Base-by-base conservation (phyloP, 1,140 invertebrate species). In the Drosophila kurseongensis region DNA sequence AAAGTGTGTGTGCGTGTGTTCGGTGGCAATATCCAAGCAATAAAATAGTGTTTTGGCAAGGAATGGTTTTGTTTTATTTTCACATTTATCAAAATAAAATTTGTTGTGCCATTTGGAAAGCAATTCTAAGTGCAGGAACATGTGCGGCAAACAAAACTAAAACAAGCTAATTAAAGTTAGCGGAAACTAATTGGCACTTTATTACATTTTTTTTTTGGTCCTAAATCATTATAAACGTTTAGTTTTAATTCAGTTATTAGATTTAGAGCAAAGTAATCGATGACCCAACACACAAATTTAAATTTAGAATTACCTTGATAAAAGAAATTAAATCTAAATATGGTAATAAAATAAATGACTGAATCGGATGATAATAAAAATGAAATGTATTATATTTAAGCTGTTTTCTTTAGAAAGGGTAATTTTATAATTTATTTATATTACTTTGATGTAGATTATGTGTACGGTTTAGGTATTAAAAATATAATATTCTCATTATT, bases 1-100 rank as follows among this genome's bases (percentile, higher is more conserved):
- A 58, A 36, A 57, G 16, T n/a, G 47, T 73, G 47, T 58, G 32
- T 58, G 35, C 32, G 18, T 36, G 47, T n/a, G 23, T 51, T 4
- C 4, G 14, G 13, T 13, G 27, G 8, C 10, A 55, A 68, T 41
- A 12, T 16, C 16, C 45, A 13, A 42, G 38, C 38, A 73, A 45
- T 51, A 59, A 71, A 68, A 50, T 4, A 10, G 13, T 10, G 32
- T 12, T 36, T 61, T 52, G n/a, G 32, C n/a, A 47, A 32, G 27
- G n/a, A 58, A 7, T 13, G n/a, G 9, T 50, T 41, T 23, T 6
- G 5, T 5, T n/a, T n/a, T 13, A 18, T 38, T 7, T 68, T 29
- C 6, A 10, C 29, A 16, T 48, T 48, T 32, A n/a, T 35, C 13
- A 38, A 50, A 71, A 71, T 45, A 32, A 23, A 16, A 14, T 50